Percentiles rank a stretch among this genome's conserved stretches.
Conservation (phyloP, 2,888 invertebrate species). For the Calliopum simillimum region DNA sequence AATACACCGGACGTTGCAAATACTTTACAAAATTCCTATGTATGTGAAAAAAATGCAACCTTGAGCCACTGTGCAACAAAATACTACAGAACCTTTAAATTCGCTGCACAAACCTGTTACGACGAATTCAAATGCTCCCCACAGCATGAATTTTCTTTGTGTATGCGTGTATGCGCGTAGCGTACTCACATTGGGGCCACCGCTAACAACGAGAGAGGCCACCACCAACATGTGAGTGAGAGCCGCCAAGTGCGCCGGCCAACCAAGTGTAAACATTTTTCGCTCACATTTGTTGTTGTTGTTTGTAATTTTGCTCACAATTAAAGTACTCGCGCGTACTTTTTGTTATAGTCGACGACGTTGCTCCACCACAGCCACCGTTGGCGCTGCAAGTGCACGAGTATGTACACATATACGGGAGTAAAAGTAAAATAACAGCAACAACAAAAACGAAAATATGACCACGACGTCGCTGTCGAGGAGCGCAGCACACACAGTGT, state of each 20-base stretch:
- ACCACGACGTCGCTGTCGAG: background rate
- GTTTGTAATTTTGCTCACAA: constrained; percentile 16
- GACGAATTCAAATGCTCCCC: constrained; percentile 33
- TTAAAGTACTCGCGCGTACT: constrained; percentile 6
- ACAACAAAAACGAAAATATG: constrained; percentile 1
- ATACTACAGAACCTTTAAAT: constrained; percentile 12
- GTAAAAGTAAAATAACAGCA: constrained; percentile 4
- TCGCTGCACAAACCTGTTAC: constrained; percentile 38
- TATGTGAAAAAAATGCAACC: too few species aligned
- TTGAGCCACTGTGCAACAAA: constrained; percentile 36
- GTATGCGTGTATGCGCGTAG: constrained; percentile 6
- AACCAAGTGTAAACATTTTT: constrained; percentile 8
- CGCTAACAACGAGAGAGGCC: background rate
- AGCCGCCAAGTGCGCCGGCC: constrained; percentile 6
- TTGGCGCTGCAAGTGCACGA: constrained; percentile 2
- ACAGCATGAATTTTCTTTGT: constrained; percentile 19
- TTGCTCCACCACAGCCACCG: background rate
- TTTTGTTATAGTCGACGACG: background rate
- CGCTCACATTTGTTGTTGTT: background rate
- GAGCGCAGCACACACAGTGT: constrained; percentile 10
- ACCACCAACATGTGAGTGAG: background rate
- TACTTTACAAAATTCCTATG: too few species aligned
- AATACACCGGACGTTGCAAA: too few species aligned
- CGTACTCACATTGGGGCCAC: background rate
- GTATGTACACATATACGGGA: constrained; percentile 5